A percentile compares a stretch with the other conserved stretches of the same genome.
Evolutionary conservation across 2,797 vertebrate species (phyloP).

Genomic region (Brotogeris chrysoptera): DNA sequence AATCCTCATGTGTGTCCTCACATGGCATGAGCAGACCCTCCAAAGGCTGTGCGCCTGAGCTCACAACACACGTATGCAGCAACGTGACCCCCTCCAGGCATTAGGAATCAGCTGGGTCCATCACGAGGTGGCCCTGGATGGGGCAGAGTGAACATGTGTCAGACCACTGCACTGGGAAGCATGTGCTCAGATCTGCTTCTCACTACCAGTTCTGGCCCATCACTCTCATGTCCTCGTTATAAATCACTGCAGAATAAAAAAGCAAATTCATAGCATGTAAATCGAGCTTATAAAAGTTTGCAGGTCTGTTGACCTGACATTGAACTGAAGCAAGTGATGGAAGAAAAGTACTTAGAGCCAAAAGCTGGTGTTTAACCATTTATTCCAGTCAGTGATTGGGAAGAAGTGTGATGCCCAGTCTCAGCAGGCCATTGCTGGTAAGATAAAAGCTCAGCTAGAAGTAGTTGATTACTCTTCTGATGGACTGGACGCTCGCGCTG

Average conservation of each 20-base stretch:
- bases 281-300: background rate
- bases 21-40: background rate
- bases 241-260: background rate
- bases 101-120: background rate
- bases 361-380: conserved; percentile 38
- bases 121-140: background rate
- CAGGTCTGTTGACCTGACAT: background rate
- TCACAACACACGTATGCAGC: background rate
- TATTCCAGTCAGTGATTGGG: conserved; percentile 49
- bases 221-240: background rate
- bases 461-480: conserved; percentile 89
- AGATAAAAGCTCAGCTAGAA: conserved; percentile 74
- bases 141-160: background rate
- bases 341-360: background rate
- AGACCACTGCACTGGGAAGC: rapidly evolving
- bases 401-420: background rate
- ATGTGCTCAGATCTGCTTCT: rapidly evolving
- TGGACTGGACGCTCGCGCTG: conserved; percentile 87
- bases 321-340: background rate
- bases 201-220: background rate
- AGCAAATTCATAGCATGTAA: background rate
- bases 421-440: background rate
- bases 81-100: background rate
- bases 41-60: rapidly evolving
- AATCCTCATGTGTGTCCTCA: background rate